Percentiles rank a stretch among this genome's conserved stretches.
Conservation (phyloP, 1,140 invertebrate species). For the Campoletis sonorensis region DNA sequence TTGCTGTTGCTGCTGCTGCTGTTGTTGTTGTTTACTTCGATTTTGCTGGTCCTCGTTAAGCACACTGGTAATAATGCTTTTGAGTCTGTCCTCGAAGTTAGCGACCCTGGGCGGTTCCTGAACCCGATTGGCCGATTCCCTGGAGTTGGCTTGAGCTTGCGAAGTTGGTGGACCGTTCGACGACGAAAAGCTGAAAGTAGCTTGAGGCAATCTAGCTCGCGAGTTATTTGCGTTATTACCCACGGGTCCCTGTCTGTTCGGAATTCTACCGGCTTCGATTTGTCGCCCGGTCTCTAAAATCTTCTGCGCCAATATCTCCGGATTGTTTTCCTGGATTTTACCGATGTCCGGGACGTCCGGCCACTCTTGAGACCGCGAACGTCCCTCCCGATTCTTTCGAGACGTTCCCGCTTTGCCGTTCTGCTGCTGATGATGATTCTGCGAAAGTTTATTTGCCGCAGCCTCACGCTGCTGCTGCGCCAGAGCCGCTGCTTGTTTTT, state of each 20-base stretch:
- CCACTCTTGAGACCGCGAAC: constrained; percentile 91
- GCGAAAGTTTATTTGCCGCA: constrained; percentile 58
- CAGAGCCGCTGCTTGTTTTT: constrained; percentile 78
- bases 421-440: constrained; percentile 56
- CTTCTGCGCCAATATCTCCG: constrained; percentile 91
- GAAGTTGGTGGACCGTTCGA: constrained; percentile 56
- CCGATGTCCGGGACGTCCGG: constrained; percentile 92
- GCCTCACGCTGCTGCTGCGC: constrained; percentile 66
- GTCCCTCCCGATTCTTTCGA: constrained; percentile 84
- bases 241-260: constrained; percentile 61
- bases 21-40: constrained; percentile 73
- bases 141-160: constrained; percentile 71
- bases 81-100: constrained; percentile 94
- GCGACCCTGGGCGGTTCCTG: constrained; percentile 89
- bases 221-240: constrained; percentile 49
- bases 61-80: constrained; percentile 93
- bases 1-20: constrained; percentile 66
- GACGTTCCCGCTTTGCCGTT: constrained; percentile 61
- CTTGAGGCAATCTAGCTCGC: constrained; percentile 70
- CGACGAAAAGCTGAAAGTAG: constrained; percentile 67
- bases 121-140: constrained; percentile 70
- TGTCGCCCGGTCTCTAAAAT: constrained; percentile 92
- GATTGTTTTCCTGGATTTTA: constrained; percentile 94
- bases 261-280: constrained; percentile 87
- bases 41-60: constrained; percentile 89